These are phyloP conservation scores for Tortricodes alternella DNA, from an alignment of 2,888 invertebrate genomes.

Conservation along the genomic window DNA sequence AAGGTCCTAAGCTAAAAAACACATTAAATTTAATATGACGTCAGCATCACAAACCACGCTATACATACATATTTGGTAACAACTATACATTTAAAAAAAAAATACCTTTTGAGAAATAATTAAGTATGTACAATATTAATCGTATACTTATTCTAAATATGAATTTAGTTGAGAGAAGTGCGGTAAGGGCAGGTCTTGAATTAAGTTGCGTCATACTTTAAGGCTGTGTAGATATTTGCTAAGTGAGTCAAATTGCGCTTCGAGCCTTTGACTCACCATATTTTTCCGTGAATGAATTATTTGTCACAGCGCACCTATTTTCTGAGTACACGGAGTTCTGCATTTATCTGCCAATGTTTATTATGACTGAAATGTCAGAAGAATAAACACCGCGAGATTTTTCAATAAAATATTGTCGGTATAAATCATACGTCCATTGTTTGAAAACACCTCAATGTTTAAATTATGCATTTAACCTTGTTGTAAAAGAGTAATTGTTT, in stretches of 20 bases:
- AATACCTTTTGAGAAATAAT: too few species aligned
- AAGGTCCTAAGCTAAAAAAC: neutral
- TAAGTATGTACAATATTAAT: too few species aligned
- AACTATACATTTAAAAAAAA: too few species aligned
- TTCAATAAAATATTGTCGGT: neutral
- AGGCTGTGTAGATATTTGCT: slow-evolving; percentile 36
- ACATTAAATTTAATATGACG: too few species aligned
- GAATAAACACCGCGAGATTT: neutral
- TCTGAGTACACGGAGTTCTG: too few species aligned
- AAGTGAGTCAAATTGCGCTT: slow-evolving; percentile 55
- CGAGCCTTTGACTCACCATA: slow-evolving; percentile 63
- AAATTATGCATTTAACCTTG: neutral
- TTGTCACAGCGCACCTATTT: slow-evolving; percentile 17
- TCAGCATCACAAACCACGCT: too few species aligned
- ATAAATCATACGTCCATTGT: neutral
- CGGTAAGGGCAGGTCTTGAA: slow-evolving; percentile 14
- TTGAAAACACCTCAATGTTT: neutral
- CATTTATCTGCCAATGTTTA: too few species aligned
- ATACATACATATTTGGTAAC: too few species aligned
- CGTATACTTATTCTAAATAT: neutral
- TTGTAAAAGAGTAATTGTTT: neutral
- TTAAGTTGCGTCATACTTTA: slow-evolving; percentile 35
- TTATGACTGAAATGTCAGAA: neutral
- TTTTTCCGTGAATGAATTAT: slow-evolving; percentile 56
- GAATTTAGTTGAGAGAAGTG: neutral